A percentile compares a stretch with the other conserved stretches of the same genome.
Conservation (phyloP, 2,797 vertebrate genomes). For the Characodon lateralis region DNA sequence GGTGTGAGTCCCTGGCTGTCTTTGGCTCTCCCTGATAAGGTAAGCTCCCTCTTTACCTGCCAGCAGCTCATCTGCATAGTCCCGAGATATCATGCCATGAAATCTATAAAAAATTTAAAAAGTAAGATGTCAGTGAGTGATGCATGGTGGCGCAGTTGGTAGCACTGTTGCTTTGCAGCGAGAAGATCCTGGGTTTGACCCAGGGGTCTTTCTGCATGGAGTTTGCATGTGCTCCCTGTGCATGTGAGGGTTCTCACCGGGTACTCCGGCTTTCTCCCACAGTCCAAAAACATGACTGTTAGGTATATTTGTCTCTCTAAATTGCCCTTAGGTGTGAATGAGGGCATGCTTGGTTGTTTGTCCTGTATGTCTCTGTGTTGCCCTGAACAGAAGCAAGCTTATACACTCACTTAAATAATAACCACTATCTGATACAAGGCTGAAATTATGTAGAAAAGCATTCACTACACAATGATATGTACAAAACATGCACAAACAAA, state of each 20-base stretch:
- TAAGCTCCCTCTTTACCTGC: constrained; percentile 90
- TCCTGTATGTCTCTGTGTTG: too few relatives aligned
- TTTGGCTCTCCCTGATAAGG: constrained; percentile 96
- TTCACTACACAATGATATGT: constrained; percentile 6
- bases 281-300: too few relatives aligned
- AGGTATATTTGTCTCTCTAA: too few relatives aligned
- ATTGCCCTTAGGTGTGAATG: too few relatives aligned
- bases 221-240: too few relatives aligned
- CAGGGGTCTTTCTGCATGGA: too few relatives aligned
- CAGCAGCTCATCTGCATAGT: constrained; percentile 91
- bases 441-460: constrained; percentile 19
- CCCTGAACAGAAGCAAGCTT: constrained; percentile 4
- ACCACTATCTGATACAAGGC: constrained; percentile 33
- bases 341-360: too few relatives aligned
- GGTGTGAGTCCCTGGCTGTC: constrained; percentile 94
- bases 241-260: too few relatives aligned
- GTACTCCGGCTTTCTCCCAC: too few relatives aligned
- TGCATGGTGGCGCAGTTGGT: too few relatives aligned
- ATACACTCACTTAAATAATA: constrained; percentile 27
- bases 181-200: too few relatives aligned
- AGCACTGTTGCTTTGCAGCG: too few relatives aligned
- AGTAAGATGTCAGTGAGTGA: neutral
- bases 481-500: constrained; percentile 16
- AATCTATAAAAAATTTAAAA: constrained; percentile 79
- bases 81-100: constrained; percentile 93